Conservation (phyloP, 2,113 vertebrate genomes). For the Panurus biarmicus region DNA sequence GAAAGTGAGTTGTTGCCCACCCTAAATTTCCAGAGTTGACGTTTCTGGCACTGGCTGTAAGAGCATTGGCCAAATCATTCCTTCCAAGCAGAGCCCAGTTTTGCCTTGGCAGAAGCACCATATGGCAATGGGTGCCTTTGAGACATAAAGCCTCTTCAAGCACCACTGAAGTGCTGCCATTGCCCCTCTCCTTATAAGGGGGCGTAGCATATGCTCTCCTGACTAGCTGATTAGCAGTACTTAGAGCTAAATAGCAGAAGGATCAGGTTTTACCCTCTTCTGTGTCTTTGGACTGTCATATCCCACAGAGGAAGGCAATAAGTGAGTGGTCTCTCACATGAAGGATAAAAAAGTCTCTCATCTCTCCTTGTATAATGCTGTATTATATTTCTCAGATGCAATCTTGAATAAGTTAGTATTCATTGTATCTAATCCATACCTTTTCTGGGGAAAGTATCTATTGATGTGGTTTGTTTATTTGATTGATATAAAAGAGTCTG, state of each 20-base stretch:
- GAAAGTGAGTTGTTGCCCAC: slow-evolving; percentile 26
- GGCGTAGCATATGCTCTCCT: slow-evolving; percentile 27
- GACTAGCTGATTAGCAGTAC: slow-evolving; percentile 33
- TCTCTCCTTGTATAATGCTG: neutral
- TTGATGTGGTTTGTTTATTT: neutral
- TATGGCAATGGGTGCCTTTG: slow-evolving; percentile 19
- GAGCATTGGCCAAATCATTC: neutral
- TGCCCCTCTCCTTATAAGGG: slow-evolving; percentile 38
- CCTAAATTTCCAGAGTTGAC: slow-evolving; percentile 14
- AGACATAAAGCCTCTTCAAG: slow-evolving; percentile 29
- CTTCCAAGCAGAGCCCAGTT: slow-evolving; percentile 26
- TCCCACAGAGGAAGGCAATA: neutral
- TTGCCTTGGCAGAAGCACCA: slow-evolving; percentile 9
- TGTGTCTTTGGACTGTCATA: neutral
- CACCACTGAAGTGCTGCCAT: slow-evolving; percentile 42
- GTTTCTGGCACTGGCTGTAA: neutral
- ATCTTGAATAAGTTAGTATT: neutral
- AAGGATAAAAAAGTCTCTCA: neutral
- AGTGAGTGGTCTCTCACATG: neutral
- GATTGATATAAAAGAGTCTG: neutral
- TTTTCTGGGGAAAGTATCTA: neutral
- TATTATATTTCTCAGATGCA: neutral
- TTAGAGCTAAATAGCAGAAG: slow-evolving; percentile 1
- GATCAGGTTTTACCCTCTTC: neutral
- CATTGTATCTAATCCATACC: neutral